phyloP scores from a whole-genome alignment of 2,888 invertebrate genomes.

The Malthinus seriepunctatus region DNA sequence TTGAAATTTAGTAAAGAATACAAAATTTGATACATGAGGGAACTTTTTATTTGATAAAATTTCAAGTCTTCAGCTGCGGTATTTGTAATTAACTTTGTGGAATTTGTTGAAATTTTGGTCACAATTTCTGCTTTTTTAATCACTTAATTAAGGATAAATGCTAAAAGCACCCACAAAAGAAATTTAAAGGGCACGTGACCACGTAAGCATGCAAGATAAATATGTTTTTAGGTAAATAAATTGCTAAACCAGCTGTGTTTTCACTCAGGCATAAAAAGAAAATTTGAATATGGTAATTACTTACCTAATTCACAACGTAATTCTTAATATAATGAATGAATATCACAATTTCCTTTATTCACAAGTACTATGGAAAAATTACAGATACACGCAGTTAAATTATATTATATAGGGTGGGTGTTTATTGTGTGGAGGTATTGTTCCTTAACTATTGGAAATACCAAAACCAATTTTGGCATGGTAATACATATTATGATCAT shows the following conservation, averaged over 20 bases:
- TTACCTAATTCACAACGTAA: slow-evolving; percentile 10
- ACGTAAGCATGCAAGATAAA: slow-evolving; percentile 13
- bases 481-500: too few relatives aligned
- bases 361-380: neutral
- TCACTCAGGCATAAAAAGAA: slow-evolving; percentile 11
- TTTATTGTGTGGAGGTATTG: too few relatives aligned
- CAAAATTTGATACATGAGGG: neutral
- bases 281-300: slow-evolving; percentile 18
- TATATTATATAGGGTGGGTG: too few relatives aligned
- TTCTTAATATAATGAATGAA: neutral
- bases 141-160: neutral
- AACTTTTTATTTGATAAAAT: neutral
- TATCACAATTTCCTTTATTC: neutral
- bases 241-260: slow-evolving; percentile 13
- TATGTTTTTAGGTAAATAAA: slow-evolving; percentile 10
- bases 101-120: neutral
- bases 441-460: too few relatives aligned
- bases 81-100: too few relatives aligned
- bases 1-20: too few relatives aligned
- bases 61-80: neutral
- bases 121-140: neutral
- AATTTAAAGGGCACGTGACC: neutral
- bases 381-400: too few relatives aligned
- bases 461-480: too few relatives aligned
- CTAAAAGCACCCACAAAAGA: neutral